Percentiles rank a stretch among this genome's conserved stretches.
phyloP scores from a whole-genome alignment of 2,113 vertebrate genomes.

The Heterochromis multidens region DNA sequence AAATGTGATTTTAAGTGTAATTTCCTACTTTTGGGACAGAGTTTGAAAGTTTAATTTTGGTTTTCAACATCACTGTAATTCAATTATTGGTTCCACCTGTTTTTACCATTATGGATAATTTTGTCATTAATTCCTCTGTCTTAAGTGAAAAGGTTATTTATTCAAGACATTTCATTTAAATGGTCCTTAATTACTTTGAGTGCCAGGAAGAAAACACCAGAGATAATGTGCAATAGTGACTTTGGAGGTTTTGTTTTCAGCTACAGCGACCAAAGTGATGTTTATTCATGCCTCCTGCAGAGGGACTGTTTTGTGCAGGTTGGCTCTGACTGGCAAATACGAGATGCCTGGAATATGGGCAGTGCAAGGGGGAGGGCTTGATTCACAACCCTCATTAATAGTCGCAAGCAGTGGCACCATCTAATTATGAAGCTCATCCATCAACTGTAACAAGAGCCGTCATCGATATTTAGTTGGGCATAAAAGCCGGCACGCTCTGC shows the following conservation, averaged over 20 bases:
- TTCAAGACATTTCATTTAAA: background rate
- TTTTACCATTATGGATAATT: background rate
- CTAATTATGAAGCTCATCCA: conserved; percentile 87
- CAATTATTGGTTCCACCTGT: background rate
- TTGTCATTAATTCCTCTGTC: background rate
- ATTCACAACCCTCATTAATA: conserved; percentile 75
- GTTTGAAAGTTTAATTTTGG: background rate
- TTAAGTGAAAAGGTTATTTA: background rate
- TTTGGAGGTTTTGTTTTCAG: background rate
- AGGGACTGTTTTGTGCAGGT: conserved; percentile 3
- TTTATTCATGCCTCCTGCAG: conserved; percentile 34
- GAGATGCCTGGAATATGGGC: conserved; percentile 26
- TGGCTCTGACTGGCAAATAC: conserved; percentile 12
- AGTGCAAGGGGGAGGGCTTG: conserved; percentile 37
- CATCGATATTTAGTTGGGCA: conserved; percentile 86
- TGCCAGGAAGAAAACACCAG: background rate
- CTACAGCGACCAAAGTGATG: background rate
- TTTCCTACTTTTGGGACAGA: background rate
- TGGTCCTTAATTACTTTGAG: background rate
- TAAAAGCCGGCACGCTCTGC: conserved; percentile 76
- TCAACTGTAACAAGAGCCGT: conserved; percentile 89
- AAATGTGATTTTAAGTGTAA: background rate
- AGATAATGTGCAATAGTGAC: background rate
- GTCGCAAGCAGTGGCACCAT: conserved; percentile 74
- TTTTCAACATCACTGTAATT: background rate